phyloP scores from a whole-genome alignment of 2,797 vertebrate species.

The Chaunax sp. region DNA sequence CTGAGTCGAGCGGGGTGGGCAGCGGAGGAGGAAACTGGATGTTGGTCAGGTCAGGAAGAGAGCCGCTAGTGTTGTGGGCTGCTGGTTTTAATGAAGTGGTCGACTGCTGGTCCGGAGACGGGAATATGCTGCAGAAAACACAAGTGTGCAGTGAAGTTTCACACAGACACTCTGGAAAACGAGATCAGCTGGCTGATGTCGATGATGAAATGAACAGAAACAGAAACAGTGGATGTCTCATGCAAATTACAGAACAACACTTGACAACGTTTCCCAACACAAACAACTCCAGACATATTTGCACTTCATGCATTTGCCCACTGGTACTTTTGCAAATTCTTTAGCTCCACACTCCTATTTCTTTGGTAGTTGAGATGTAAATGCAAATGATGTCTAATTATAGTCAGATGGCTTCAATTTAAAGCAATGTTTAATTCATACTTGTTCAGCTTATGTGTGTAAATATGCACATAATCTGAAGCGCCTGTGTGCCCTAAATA shows the following conservation, averaged over 20 bases:
- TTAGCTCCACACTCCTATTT: slow-evolving; percentile 19
- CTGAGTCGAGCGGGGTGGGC: slow-evolving; percentile 92
- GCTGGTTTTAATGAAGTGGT: slow-evolving; percentile 87
- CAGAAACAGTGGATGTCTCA: slow-evolving; percentile 7
- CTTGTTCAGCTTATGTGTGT: slow-evolving; percentile 13
- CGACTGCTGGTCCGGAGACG: slow-evolving; percentile 92
- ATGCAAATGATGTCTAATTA: slow-evolving; percentile 24
- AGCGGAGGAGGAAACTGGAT: slow-evolving; percentile 97
- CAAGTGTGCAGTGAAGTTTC: slow-evolving; percentile 4
- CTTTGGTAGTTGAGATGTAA: slow-evolving; percentile 16
- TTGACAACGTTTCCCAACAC: slow-evolving; percentile 25
- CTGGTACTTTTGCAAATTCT: slow-evolving; percentile 26
- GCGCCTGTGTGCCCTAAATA: neutral
- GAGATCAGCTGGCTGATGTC: slow-evolving; percentile 4
- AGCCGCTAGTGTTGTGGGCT: slow-evolving; percentile 93
- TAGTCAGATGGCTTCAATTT: slow-evolving; percentile 36
- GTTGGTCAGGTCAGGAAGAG: slow-evolving; percentile 96
- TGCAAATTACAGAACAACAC: slow-evolving; percentile 14
- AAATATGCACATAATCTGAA: slow-evolving; percentile 15
- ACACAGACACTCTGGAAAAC: neutral
- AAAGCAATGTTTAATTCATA: slow-evolving; percentile 30
- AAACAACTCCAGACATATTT: slow-evolving; percentile 41
- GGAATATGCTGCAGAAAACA: slow-evolving; percentile 88
- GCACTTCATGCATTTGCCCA: slow-evolving; percentile 30
- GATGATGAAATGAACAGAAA: slow-evolving; percentile 3